A percentile compares a stretch with the other conserved stretches of the same genome.
Conservation (phyloP, 2,797 vertebrate genomes). For the Eutrigla gurnardus region DNA sequence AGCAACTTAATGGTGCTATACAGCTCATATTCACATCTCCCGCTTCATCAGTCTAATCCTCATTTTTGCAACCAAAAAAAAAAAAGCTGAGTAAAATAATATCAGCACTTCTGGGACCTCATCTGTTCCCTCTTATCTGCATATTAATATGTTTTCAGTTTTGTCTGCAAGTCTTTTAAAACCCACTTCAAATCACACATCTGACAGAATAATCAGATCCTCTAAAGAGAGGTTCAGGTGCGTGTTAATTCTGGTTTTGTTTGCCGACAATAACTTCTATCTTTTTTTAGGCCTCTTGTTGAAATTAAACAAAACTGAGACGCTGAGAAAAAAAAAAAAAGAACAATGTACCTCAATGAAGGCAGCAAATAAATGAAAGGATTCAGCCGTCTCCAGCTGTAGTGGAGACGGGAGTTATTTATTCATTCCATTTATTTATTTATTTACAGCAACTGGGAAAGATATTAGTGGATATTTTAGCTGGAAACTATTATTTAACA, state of each 20-base stretch:
- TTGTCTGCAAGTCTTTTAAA: constrained; percentile 2
- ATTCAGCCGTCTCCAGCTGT: constrained; percentile 5
- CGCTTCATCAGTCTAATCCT: not conserved
- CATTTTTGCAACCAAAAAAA: not conserved
- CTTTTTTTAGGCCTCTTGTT: constrained; percentile 29
- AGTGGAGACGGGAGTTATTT: constrained; percentile 19
- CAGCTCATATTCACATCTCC: too few species aligned
- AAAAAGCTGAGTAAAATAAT: not conserved
- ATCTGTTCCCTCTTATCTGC: constrained; percentile 1
- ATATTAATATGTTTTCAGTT: constrained; percentile 6
- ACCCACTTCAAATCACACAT: constrained; percentile 15
- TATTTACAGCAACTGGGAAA: constrained; percentile 9
- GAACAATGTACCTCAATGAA: constrained; percentile 35
- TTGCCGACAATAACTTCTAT: constrained; percentile 20
- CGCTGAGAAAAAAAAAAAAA: not conserved
- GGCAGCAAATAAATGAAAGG: constrained; percentile 35
- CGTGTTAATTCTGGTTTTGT: constrained; percentile 19
- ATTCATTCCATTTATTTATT: constrained; percentile 29
- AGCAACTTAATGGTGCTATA: not conserved
- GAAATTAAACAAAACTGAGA: constrained; percentile 42
- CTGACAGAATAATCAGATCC: constrained; percentile 35
- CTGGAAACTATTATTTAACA: not conserved
- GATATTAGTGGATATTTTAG: constrained; percentile 15
- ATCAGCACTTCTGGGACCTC: not conserved
- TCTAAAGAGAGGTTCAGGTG: constrained; percentile 40